phyloP scores from a whole-genome alignment of 2,113 vertebrate genomes.

The Bubo bubo region DNA sequence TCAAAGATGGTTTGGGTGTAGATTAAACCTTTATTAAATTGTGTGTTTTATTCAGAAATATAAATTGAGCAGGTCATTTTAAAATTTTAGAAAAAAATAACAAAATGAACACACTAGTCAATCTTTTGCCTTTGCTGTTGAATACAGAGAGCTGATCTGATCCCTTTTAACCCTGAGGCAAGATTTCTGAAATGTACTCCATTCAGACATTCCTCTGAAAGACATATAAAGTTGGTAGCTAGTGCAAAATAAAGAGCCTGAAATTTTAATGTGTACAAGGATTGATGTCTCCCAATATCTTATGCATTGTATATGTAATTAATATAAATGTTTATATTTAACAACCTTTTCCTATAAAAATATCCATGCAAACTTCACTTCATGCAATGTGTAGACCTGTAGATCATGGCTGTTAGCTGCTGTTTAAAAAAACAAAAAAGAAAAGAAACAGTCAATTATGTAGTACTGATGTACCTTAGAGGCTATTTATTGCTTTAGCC shows the following conservation, averaged over 20 bases:
- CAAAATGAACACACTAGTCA: background rate
- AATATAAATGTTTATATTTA: background rate
- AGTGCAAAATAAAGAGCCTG: background rate
- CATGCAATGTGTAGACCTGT: background rate
- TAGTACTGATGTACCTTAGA: background rate
- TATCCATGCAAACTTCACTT: background rate
- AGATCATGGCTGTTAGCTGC: background rate
- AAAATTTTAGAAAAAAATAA: background rate
- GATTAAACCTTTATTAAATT: background rate
- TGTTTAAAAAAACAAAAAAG: background rate
- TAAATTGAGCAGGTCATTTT: background rate
- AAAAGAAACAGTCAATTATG: background rate
- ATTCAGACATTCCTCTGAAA: background rate
- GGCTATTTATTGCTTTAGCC: background rate
- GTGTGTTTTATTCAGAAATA: background rate
- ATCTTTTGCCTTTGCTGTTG: background rate
- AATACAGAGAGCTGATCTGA: background rate
- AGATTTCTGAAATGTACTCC: background rate
- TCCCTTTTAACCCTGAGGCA: background rate
- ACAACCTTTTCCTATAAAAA: background rate
- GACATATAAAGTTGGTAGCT: background rate
- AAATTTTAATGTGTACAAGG: background rate
- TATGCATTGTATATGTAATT: background rate
- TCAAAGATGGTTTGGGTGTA: background rate
- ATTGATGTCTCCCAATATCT: background rate